A percentile compares a stretch with the other conserved stretches of the same genome.
Conservation (phyloP, 2,797 vertebrate genomes). For the Pygocentrus nattereri region DNA sequence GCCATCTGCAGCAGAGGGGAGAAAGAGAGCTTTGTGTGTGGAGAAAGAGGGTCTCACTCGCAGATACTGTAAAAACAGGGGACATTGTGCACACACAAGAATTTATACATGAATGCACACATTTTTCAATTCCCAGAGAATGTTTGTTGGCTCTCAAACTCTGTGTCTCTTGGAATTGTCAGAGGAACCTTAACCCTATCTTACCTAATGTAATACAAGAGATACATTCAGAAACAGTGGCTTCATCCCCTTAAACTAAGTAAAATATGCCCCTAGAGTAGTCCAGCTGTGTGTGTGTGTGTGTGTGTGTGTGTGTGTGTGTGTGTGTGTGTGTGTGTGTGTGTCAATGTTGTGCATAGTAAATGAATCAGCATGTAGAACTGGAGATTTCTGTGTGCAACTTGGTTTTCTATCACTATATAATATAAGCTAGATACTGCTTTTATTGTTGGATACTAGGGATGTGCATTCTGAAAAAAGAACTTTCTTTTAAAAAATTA, state of each 20-base stretch:
- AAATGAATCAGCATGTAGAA: no score
- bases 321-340: neutral
- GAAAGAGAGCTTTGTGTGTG: constrained; percentile 29
- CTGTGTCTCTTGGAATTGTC: no score
- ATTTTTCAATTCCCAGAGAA: neutral
- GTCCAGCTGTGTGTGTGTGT: neutral
- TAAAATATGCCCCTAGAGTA: no score
- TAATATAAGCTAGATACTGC: neutral
- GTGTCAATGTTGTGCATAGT: neutral
- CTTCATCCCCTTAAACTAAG: neutral
- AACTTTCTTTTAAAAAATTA: no score
- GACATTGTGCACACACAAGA: neutral
- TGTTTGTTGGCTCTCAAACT: neutral
- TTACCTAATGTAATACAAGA: no score
- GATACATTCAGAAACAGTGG: no score
- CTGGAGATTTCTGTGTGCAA: neutral
- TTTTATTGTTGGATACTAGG: neutral
- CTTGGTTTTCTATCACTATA: neutral
- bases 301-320: neutral
- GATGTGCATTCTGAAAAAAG: no score
- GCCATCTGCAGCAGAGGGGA: constrained; percentile 18
- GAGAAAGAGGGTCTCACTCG: constrained; percentile 12
- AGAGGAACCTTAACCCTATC: no score
- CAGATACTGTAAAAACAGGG: neutral
- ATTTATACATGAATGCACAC: neutral